Percentiles rank a stretch among this genome's conserved stretches.
Evolutionary conservation across 1,140 invertebrate genomes (phyloP).

Genomic region (Chelonus insularis): DNA sequence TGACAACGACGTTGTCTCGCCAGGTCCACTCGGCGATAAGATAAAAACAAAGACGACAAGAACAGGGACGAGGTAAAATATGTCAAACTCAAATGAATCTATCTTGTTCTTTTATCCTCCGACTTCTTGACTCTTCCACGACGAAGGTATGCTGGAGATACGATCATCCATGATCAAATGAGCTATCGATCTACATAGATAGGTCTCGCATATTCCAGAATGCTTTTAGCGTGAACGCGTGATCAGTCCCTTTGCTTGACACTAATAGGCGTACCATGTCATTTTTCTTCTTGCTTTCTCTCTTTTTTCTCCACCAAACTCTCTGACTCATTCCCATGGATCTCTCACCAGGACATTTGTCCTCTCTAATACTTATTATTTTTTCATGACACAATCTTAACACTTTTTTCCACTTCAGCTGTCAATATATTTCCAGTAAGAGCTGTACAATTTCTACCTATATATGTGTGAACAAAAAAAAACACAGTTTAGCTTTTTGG

Average conservation of each 20-base stretch:
- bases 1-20: constrained; percentile 27
- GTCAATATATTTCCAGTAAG: no score
- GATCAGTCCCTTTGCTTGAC: constrained; percentile 23
- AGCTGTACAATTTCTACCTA: background rate
- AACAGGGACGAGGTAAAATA: constrained; percentile 28
- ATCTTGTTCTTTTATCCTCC: background rate
- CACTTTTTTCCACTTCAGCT: no score
- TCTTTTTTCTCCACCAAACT: background rate
- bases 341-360: no score
- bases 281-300: constrained; percentile 23
- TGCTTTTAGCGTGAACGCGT: constrained; percentile 46
- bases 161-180: constrained; percentile 26
- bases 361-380: no score
- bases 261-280: constrained; percentile 48
- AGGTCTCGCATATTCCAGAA: constrained; percentile 48
- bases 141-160: constrained; percentile 25
- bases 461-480: background rate
- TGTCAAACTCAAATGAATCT: constrained; percentile 23
- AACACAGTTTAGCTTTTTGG: no score
- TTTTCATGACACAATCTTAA: no score
- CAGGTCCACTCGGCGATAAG: constrained; percentile 19
- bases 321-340: no score
- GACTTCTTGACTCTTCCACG: constrained; percentile 26
- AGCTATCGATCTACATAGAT: constrained; percentile 44
- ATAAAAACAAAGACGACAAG: constrained; percentile 27